Base-by-base conservation (phyloP, 1,140 invertebrate species). In the Prorops nasuta region DNA sequence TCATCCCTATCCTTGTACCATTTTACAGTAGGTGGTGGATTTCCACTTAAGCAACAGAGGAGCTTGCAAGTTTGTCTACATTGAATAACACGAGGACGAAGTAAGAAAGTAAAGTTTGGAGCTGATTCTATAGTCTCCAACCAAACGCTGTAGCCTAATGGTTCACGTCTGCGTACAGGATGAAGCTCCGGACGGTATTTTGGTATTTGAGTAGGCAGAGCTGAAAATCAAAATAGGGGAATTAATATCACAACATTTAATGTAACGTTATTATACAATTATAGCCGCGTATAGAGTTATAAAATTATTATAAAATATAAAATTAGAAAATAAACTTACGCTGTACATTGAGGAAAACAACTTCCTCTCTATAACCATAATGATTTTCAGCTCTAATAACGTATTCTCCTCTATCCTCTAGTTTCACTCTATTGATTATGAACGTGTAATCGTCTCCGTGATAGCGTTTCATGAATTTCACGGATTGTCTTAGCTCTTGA, bases 391-490 rank as follows among this genome's bases (percentile, higher is more conserved):
- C 97, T 34, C 92, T 81, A 59, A 99, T 97, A 44, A 96, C 89
- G 71, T 98, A 98, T 72, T 98, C 96, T 63, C 97, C 97, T 67
- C 94, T 86, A 72, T 99, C 96, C 56, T 94, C 91, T 46, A 95
- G 73, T 74, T 95, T 98, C 7, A 91, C 89, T 60, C 97, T 84
- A 74, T 98, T 98, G 52, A 99, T 98, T 36, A 97, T 89, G 69
- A 99, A 96, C 63, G 95, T 95, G 71, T 96, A 99, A 70, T 98
- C 94, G 56, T 97, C 94, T 28, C 92, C 93, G 21, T 86, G 81
- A 69, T 98, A 99, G 56, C 96, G 86, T 79, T 98, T 98, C 96
- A 99, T 98, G 76, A 95, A 97, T 77, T 99, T 99, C 18, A 98
- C 94, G 58, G 94, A 97, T 77, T 99, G 97, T 44, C 90, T 83